Base-by-base conservation (phyloP, 2,113 vertebrate genomes). In the Psittacula cyanocephala region DNA sequence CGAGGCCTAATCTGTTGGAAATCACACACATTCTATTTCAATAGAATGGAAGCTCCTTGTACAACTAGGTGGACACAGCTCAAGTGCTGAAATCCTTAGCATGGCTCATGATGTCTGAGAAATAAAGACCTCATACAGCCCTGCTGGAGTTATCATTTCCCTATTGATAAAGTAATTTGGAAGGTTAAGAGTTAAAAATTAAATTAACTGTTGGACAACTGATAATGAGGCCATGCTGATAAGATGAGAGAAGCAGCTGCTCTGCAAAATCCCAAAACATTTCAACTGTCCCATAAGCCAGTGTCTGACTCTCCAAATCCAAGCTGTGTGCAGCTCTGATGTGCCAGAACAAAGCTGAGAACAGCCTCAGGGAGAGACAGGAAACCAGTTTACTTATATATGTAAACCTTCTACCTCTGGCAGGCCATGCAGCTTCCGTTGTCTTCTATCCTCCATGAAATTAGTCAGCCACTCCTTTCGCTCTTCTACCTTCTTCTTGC, bases 381-480 rank as follows among this genome's bases (percentile, higher is more conserved):
- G 89, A 88, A 93, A 92, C 57, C 84, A 53, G 60, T 92, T 93
- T 93, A 89, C 85, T 76, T 76, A 74, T 52, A 60, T 22, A 65
- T 18, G 41, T 93, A 94, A 96, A 89, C 80, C 63, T 80, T 90
- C 97, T 96, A 99, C 99, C 98, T 99, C 99, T 60, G 99, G 98
- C 91, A 99, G 98, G 91, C 99, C 99, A 81, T 99, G 98, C 95
- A 99, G 98, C 64, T 98, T 98, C 83, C 99, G 98, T 90, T 99
- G 98, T 49, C 99, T 98, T 90, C 99, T 98, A 86, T 99, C 98
- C 70, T 97, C 96, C 99, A 99, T 99, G 97, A 99, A 99, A 96
- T 98, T 99, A 70, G 99, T 99, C 96, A 99, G 97, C 99, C 99
- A 99, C 93, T 99, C 99, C 96, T 99, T 99, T 49, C 99, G 98